Evolutionary conservation across 2,888 invertebrate species (phyloP), one percentile per base, ranked within the genome.

Genomic region (Caenorhabditis panamensis): DNA sequence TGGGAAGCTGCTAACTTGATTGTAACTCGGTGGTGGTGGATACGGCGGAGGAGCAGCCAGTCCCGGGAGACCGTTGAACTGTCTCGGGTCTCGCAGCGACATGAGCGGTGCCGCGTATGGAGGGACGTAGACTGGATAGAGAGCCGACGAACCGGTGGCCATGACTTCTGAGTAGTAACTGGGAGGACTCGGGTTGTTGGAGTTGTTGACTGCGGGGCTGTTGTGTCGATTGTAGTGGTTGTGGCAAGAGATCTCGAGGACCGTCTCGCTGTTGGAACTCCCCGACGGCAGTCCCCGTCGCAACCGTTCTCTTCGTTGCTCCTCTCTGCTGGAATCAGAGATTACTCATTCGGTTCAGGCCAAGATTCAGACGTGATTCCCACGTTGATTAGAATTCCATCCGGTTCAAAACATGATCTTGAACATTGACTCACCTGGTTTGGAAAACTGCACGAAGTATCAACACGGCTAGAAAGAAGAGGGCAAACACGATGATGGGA

Each of bases 61-160:
- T 18, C 85, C 85, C 5, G 85, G 83, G 8, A 85, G 71, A 53
- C 85, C 85, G 81, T 85, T 67, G 49, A 85, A 85, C 51, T 80
- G 80, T 36, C 84, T 22, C 11, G 84, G 84, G 56, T 85, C 84
- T 18, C 84, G 61, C 26, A 83, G 62, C 22, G 84, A 83, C 79
- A 77, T 76, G 11, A 79, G 36, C 1, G 82, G 82, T 0, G 78
- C 75, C 4, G 78, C 69, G 44, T 85, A 85, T 2, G 82, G 80
- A n/a, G 85, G 85, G 2, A 85, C 85, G 26, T 79, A 82, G 6
- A 85, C 77, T 2, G 85, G 85, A 63, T 85, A 85, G 26, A 80
- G 66, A 18, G 82, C 69, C 26, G 84, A 82, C 4, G 84, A 63
- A 13, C 59, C 75, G 1, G 83, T 78, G 22, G 78, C 71, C 61